These are phyloP conservation scores for Temnothorax longispinosus DNA, from an alignment of 1,140 invertebrate genomes.

Conservation along the genomic window DNA sequence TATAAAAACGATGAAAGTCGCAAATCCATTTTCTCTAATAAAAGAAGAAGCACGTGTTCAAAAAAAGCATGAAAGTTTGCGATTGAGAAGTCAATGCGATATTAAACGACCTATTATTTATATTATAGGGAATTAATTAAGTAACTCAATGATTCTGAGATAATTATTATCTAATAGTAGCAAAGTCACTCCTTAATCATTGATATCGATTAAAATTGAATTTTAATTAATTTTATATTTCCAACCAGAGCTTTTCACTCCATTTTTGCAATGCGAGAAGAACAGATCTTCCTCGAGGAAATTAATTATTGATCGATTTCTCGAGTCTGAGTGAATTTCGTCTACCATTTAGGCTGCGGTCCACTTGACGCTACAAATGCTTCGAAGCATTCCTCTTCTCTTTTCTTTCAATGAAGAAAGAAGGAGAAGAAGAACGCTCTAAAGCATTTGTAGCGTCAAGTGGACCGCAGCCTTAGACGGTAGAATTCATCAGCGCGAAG, in stretches of 20 bases:
- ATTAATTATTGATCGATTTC: background rate
- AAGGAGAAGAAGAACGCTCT: no score
- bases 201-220: background rate
- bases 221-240: slow-evolving; percentile 14
- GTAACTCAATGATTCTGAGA: background rate
- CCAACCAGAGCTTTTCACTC: background rate
- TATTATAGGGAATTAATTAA: background rate
- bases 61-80: background rate
- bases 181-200: background rate
- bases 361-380: no score
- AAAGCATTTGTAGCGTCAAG: no score
- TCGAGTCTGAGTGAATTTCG: background rate
- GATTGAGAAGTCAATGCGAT: background rate
- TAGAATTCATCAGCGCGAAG: background rate
- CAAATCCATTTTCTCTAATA: background rate
- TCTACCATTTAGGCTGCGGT: no score
- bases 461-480: no score
- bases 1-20: background rate
- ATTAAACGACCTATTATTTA: background rate
- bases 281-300: background rate
- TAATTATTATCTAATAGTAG: background rate
- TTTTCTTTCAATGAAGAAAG: no score
- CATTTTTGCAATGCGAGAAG: background rate
- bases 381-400: no score
- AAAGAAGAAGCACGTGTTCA: background rate